A percentile compares a stretch with the other conserved stretches of the same genome.
Evolutionary conservation across 2,113 vertebrate species (phyloP).

Genomic region (Apus apus): DNA sequence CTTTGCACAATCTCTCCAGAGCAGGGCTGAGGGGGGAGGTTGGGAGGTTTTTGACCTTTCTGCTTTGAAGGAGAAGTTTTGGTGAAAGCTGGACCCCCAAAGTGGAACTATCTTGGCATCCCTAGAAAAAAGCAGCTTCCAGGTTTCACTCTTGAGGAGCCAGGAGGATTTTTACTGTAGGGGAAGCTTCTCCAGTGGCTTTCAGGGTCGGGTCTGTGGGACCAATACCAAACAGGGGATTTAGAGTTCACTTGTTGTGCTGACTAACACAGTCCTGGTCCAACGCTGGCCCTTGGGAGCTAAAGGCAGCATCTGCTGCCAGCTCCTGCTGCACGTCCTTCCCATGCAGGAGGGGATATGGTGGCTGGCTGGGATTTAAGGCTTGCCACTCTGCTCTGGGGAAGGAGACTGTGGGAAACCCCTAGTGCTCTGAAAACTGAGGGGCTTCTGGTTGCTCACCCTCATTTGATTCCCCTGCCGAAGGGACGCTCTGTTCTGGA

Average conservation of each 20-base stretch:
- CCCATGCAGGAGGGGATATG: rapidly evolving
- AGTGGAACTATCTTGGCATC: not conserved
- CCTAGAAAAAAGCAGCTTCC: not conserved
- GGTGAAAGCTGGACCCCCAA: not conserved
- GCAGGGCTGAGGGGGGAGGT: rapidly evolving
- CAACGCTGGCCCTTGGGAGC: rapidly evolving
- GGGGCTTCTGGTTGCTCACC: not conserved
- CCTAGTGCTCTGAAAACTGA: not conserved
- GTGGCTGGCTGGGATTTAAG: not conserved
- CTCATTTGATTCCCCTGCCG: not conserved
- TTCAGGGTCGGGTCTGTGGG: not conserved
- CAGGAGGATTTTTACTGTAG: not conserved
- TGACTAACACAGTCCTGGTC: rapidly evolving
- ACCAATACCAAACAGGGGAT: not conserved
- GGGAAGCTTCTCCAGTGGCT: not conserved
- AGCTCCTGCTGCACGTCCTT: not conserved
- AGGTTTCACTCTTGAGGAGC: not conserved
- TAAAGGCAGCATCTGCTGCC: not conserved
- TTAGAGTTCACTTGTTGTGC: not conserved
- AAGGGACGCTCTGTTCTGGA: constrained; percentile 88
- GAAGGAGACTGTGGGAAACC: not conserved
- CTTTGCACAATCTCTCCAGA: not conserved
- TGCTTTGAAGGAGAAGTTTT: not conserved
- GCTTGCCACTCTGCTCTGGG: not conserved
- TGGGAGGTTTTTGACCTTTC: not conserved